Evolutionary conservation across 2,113 vertebrate genomes (phyloP).

Genomic region (Vulpes ferrilata): DNA sequence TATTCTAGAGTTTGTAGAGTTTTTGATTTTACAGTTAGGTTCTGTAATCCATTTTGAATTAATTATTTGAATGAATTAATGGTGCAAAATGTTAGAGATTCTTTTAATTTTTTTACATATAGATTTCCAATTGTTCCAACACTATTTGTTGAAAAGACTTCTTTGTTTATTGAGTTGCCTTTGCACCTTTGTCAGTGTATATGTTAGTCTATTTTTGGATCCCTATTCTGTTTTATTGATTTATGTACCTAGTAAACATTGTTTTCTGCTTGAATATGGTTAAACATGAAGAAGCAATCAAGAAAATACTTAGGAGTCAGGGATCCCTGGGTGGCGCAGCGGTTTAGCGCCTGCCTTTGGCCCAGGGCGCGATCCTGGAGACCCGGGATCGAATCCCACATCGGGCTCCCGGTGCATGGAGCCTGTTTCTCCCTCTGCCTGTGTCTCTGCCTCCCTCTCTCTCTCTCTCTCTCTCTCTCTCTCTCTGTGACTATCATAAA

Average conservation of each 20-base stretch:
- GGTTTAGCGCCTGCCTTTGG: too few species aligned
- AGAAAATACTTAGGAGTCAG: not conserved
- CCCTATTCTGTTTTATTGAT: conserved; percentile 6
- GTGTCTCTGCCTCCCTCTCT: too few species aligned
- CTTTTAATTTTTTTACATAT: not conserved
- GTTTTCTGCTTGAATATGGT: conserved; percentile 33
- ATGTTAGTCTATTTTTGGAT: conserved; percentile 15
- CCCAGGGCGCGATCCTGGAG: too few species aligned
- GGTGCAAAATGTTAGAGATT: not conserved
- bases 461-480: too few species aligned
- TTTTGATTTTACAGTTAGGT: conserved; percentile 21
- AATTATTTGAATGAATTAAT: not conserved
- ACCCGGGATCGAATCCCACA: too few species aligned
- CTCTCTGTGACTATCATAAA: too few species aligned
- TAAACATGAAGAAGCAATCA: conserved; percentile 23
- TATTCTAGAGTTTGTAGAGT: conserved; percentile 25
- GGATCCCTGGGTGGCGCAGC: too few species aligned
- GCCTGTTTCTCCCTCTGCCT: too few species aligned
- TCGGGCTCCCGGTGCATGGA: too few species aligned
- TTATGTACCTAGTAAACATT: conserved; percentile 14
- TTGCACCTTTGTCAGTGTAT: conserved; percentile 12
- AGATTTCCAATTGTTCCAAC: conserved; percentile 8
- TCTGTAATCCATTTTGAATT: conserved; percentile 4
- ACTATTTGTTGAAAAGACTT: conserved; percentile 8
- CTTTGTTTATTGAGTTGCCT: conserved; percentile 43